Evolutionary conservation across 2,888 invertebrate species (phyloP), one percentile per base, ranked within the genome.

Genomic region (Magallana nippona): DNA sequence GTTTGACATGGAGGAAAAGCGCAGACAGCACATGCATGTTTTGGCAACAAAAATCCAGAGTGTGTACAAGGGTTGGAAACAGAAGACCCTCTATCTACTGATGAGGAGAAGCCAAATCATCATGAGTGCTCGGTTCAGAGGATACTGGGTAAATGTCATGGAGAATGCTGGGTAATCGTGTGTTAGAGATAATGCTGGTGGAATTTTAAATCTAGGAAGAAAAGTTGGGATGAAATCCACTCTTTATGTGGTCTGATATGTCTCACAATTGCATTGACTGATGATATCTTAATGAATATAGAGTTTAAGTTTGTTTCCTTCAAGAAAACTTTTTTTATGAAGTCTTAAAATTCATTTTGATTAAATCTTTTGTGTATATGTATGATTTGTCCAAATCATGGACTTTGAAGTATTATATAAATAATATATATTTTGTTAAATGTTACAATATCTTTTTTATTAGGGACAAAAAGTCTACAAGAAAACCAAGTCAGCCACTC

Each of bases 1-100:
- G 89, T 97, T 96, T 95, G 97, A 97, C 94, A 94, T 98, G 93
- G 98, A 98, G 94, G 96, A 97, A 94, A 96, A 96, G 94, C 96
- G 98, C 0, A 95, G 96, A 88, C 95, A 96, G 89, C 95, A 97
- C 87, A 95, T 98, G 91, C 96, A 96, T 89, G 96, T 96, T 93
- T 95, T 98, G 88, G 97, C 97, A 84, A 95, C 96, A 79, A 94
- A 96, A 84, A 96, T 97, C 91, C 97, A 97, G 95, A 96, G 96
- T 92, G 95, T 95, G 78, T 97, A 96, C 95, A 95, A 96, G 84
- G 96, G 96, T 85, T 96, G 96, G 94, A 94, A 95, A 82, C 95
- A 95, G 83, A 94, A 96, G 92, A 95, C 95, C 94, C 95, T 95
- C 90, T 97, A 96, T 93, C 93, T 95, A 63, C 95, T 95, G 91